Evolutionary conservation across 2,888 invertebrate species (phyloP), one percentile per base, ranked within the genome.

Genomic region (Cheilosia vulpina): DNA sequence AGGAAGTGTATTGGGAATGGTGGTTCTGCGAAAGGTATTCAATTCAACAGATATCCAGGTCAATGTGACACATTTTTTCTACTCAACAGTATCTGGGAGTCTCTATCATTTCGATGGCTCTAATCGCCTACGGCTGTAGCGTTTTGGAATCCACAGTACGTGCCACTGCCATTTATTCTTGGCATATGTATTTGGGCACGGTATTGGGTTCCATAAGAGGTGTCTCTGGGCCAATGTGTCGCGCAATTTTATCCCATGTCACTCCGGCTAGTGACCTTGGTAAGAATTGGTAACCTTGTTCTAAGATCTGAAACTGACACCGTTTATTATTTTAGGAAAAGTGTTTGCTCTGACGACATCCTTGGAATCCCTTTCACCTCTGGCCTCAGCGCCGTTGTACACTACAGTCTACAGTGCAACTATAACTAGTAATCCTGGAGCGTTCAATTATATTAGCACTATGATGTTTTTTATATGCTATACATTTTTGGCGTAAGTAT

Each of bases 341-440:
- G 93, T 96, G 17, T 96, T 95, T 89, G 94, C 96, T 0, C 90
- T 96, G 71, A 94, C 95, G 87, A 94, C 95, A 4, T 94, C 94
- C 0, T 89, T 95, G 71, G 96, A 96, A 92, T 94, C 95, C 21
- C 87, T 94, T 13, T 93, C 94, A 15, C 95, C 95, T 0, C 90
- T 96, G 53, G 89, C 94, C 1, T 93, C 95, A 9, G 93, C 95
- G 1, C 93, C 95, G 0, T 81, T 96, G 0, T 96, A 95, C 90
- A 95, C 94, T 43, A 90, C 93, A 1, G 91, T 96, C 4, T 97
- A 96, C 88, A 93, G 24, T 90, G 94, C 78, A 72, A 92, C 71
- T 89, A 90, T 92, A 6, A 87, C 76, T 9, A 87, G 38, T 2
- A 93, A 94, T 89, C 94, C 95, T 0, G 95, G 94, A 2, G 93